These are phyloP conservation scores for Pseudachorutes palmiensis DNA, from an alignment of 1,140 invertebrate species.

Conservation along the genomic window DNA sequence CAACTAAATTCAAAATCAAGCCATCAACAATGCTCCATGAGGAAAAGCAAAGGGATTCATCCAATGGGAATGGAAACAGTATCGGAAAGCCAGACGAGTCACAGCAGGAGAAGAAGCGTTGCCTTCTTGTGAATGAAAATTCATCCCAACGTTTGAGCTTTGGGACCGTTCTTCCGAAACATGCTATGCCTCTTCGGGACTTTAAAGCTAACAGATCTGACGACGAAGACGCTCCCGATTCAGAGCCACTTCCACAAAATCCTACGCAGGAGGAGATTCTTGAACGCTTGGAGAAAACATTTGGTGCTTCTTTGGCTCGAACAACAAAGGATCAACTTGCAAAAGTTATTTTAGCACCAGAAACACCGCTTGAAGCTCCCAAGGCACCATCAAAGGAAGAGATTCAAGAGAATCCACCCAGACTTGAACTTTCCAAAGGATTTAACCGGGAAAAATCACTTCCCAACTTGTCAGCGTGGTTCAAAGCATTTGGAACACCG, in stretches of 20 bases:
- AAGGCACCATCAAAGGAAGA: conserved; percentile 43
- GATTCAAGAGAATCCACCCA: conserved; percentile 42
- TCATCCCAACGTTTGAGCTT: conserved; percentile 36
- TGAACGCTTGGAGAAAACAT: conserved; percentile 1
- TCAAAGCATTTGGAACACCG: conserved; percentile 78
- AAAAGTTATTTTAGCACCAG: not conserved
- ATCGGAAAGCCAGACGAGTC: not conserved
- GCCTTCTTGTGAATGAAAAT: conserved; percentile 33
- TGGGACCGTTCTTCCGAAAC: conserved; percentile 34
- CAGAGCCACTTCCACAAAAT: conserved; percentile 13
- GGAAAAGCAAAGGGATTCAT: not conserved
- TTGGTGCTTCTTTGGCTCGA: conserved; percentile 6
- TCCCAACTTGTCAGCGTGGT: conserved; percentile 80
- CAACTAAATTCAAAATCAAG: conserved; percentile 17
- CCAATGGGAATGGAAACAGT: not conserved
- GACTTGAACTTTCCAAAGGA: conserved; percentile 42
- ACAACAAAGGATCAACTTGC: not conserved
- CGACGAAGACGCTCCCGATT: conserved; percentile 19
- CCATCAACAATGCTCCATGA: not conserved
- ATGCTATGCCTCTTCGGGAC: conserved; percentile 28
- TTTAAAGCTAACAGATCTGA: conserved; percentile 26
- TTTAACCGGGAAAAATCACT: conserved; percentile 57
- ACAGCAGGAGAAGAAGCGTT: conserved; percentile 31
- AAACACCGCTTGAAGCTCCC: not conserved
- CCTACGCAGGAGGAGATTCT: not conserved